phyloP scores from a whole-genome alignment of 2,888 invertebrate genomes.

The Melieria crassipennis region DNA sequence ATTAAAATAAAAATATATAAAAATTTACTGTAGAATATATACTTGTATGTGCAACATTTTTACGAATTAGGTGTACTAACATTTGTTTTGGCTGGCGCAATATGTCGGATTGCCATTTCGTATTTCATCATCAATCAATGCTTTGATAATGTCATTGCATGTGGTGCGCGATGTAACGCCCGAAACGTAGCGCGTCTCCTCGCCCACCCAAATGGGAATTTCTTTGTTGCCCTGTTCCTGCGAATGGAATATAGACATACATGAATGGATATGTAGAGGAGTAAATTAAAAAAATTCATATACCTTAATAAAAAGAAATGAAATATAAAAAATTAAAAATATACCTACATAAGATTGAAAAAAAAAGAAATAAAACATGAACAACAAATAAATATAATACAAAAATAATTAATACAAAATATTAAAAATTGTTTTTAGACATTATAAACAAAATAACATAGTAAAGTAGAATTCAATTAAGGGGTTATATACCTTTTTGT shows the following conservation, averaged over 20 bases:
- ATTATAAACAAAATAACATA: no score
- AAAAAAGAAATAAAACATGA: no score
- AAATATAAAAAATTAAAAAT: no score
- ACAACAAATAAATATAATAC: no score
- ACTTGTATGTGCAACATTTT: neutral
- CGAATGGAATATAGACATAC: conserved; percentile 1
- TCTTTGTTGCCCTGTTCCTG: conserved; percentile 60
- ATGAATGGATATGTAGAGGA: no score
- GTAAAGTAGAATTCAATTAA: no score
- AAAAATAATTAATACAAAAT: no score
- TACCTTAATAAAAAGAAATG: no score
- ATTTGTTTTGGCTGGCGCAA: conserved; percentile 31
- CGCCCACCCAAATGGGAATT: conserved; percentile 63
- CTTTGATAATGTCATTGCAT: conserved; percentile 65
- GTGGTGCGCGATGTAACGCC: conserved; percentile 63
- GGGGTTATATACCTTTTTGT: no score
- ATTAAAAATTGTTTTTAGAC: no score
- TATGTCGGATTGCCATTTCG: conserved; percentile 51
- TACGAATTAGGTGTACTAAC: conserved; percentile 20
- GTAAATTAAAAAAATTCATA: no score
- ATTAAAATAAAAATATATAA: conserved; percentile 15
- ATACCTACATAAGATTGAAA: no score
- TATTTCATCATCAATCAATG: conserved; percentile 64
- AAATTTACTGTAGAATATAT: conserved; percentile 6
- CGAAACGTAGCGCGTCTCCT: conserved; percentile 61